Conservation (phyloP, 2,113 vertebrate genomes). For the Gobio gobio region DNA sequence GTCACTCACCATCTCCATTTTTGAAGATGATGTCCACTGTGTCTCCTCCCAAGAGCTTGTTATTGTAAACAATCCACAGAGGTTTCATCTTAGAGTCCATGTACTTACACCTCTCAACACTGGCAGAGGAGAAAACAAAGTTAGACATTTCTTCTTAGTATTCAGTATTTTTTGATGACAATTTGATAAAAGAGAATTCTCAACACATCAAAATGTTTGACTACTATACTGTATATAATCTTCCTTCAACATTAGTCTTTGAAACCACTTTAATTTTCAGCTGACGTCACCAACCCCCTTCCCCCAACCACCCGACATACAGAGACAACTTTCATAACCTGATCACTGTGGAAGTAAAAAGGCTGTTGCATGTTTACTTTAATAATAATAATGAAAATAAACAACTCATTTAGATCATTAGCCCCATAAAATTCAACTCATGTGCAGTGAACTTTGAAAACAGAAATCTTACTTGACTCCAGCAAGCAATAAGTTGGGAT, state of each 20-base stretch:
- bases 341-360: background rate
- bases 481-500: slow-evolving; percentile 90
- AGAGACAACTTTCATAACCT: background rate
- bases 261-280: background rate
- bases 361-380: background rate
- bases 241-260: background rate
- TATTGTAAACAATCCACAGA: slow-evolving; percentile 96
- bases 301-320: background rate
- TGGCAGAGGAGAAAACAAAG: slow-evolving; percentile 63
- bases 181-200: background rate
- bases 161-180: background rate
- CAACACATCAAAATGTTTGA: background rate
- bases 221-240: background rate
- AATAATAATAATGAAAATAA: background rate
- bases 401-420: background rate
- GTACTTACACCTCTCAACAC: slow-evolving; percentile 94
- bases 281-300: background rate
- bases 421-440: background rate
- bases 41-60: slow-evolving; percentile 89
- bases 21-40: slow-evolving; percentile 95
- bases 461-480: slow-evolving; percentile 87
- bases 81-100: slow-evolving; percentile 99
- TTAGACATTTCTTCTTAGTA: background rate
- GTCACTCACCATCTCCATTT: slow-evolving; percentile 91
- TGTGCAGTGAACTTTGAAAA: background rate